Conservation (phyloP, 37 sponge, comb jelly and placozoan species). For the Diacarnus erythraeanus region DNA sequence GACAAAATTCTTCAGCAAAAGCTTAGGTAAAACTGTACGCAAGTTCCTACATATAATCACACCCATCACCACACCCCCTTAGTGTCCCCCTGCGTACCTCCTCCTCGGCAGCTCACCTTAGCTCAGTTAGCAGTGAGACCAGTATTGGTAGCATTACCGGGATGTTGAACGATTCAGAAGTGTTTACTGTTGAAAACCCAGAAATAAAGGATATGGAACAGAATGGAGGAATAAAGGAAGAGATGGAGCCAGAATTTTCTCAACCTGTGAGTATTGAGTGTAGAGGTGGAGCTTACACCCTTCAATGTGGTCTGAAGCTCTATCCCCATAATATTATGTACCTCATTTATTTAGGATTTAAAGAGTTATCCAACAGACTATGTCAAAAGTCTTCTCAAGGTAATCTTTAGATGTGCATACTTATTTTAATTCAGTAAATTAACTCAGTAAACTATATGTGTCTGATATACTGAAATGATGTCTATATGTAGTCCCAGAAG, state of each 20-base stretch:
- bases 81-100: constrained; percentile 11
- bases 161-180: neutral
- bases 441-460: no score
- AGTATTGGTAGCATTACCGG: neutral
- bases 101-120: constrained; percentile 4
- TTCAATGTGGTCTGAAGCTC: no score
- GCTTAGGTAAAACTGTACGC: constrained; percentile 3
- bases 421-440: neutral
- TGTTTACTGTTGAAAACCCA: constrained; percentile 6
- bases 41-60: neutral
- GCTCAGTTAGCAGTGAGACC: neutral
- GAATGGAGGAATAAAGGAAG: neutral
- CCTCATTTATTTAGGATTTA: constrained; percentile 28
- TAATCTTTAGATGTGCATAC: neutral
- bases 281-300: no score
- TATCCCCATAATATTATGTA: no score
- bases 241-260: constrained; percentile 20
- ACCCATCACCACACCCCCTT: neutral
- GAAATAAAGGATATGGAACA: neutral
- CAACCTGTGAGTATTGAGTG: neutral
- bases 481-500: neutral
- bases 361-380: constrained; percentile 10
- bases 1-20: constrained; percentile 18
- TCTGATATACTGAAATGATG: no score
- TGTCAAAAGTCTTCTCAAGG: constrained; percentile 5